Evolutionary conservation across 2,797 vertebrate genomes (phyloP).

Genomic region (Esox lucius): DNA sequence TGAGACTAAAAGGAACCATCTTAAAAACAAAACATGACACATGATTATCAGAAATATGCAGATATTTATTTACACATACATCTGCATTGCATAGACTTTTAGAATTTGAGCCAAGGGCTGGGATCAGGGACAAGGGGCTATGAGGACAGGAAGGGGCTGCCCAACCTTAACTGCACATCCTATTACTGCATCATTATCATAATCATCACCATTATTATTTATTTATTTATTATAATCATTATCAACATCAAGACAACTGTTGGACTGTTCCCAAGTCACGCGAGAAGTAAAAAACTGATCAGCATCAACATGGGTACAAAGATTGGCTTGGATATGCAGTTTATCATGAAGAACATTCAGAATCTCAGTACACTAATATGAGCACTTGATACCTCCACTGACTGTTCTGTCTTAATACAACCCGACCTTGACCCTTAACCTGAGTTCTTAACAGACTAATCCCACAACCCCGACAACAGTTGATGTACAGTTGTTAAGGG

Average conservation of each 20-base stretch:
- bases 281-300: neutral
- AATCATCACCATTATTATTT: conserved; percentile 13
- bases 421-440: neutral
- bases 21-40: conserved; percentile 9
- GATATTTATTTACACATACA: conserved; percentile 74
- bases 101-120: conserved; percentile 44
- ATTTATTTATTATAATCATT: conserved; percentile 1
- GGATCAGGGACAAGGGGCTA: no score
- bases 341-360: conserved; percentile 9
- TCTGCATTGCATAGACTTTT: conserved; percentile 70
- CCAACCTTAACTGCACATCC: neutral
- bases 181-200: neutral
- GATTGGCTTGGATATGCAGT: neutral
- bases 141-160: neutral
- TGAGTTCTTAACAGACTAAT: neutral
- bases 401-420: neutral
- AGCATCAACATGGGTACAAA: neutral
- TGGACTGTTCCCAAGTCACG: conserved; percentile 4
- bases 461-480: neutral
- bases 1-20: neutral
- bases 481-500: neutral
- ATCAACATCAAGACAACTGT: conserved; percentile 7
- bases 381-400: neutral
- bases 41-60: conserved; percentile 61
- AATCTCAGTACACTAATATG: neutral